phyloP scores from a whole-genome alignment of 2,888 invertebrate genomes.

The Gisinianus flammeolus region DNA sequence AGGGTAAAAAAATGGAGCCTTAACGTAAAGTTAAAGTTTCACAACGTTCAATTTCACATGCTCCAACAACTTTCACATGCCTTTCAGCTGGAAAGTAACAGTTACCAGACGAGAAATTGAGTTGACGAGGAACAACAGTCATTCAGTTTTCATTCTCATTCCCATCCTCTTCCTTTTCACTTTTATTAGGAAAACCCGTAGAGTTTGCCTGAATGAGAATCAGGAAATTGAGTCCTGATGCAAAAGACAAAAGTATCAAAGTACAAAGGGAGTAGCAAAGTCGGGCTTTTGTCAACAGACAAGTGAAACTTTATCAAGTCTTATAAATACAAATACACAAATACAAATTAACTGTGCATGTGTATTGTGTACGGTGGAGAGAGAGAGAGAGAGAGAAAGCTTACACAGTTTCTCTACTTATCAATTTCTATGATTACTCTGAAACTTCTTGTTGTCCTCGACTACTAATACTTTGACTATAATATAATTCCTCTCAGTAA shows the following conservation, averaged over 20 bases:
- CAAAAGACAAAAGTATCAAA: neutral
- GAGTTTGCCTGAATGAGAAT: neutral
- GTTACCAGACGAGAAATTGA: too few species aligned
- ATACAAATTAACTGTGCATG: neutral
- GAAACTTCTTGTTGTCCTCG: too few species aligned
- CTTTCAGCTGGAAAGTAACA: too few species aligned
- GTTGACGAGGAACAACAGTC: too few species aligned
- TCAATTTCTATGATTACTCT: too few species aligned
- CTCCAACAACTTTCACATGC: neutral
- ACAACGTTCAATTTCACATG: too few species aligned
- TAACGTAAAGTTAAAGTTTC: too few species aligned
- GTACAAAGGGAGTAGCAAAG: neutral
- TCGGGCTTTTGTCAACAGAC: neutral
- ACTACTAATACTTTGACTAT: too few species aligned
- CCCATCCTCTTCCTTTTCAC: neutral
- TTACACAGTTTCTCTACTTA: too few species aligned
- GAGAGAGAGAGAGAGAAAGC: neutral
- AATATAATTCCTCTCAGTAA: too few species aligned
- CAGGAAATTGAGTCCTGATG: conserved; percentile 3
- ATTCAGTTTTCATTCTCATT: too few species aligned
- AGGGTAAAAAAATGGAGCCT: too few species aligned
- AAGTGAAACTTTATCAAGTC: neutral
- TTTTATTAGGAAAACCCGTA: neutral
- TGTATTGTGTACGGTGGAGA: neutral
- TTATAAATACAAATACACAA: neutral